Evolutionary conservation across 1,140 invertebrate species (phyloP).

Genomic region (Bathynomus jamesi): DNA sequence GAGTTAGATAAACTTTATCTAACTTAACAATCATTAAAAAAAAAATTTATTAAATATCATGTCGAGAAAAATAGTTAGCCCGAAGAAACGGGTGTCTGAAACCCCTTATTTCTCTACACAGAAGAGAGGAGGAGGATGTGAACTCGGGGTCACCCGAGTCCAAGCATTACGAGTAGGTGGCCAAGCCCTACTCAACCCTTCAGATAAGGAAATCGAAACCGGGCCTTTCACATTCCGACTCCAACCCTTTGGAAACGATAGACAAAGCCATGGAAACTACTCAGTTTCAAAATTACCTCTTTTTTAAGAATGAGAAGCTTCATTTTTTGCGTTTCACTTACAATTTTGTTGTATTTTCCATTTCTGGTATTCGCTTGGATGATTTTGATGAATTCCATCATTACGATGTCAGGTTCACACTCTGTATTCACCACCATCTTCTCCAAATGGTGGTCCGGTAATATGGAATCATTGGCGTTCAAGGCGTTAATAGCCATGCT

Average conservation of each 20-base stretch:
- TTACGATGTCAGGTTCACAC: constrained; percentile 65
- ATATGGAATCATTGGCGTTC: constrained; percentile 54
- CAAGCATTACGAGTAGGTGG: too few species aligned
- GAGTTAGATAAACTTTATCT: too few species aligned
- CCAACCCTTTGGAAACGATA: background rate
- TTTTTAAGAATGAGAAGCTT: too few species aligned
- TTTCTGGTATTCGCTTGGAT: constrained; percentile 47
- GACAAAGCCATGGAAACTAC: background rate
- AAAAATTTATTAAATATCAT: too few species aligned
- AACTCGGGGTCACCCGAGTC: background rate
- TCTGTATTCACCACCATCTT: constrained; percentile 57
- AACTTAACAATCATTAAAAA: too few species aligned
- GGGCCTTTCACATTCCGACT: background rate
- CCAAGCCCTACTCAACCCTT: background rate
- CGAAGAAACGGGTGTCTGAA: too few species aligned
- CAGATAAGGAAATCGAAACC: background rate
- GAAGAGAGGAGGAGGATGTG: background rate
- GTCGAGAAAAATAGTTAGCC: too few species aligned
- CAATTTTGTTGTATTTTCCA: constrained; percentile 45
- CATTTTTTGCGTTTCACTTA: too few species aligned
- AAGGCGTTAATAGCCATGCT: constrained; percentile 57
- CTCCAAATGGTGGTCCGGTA: constrained; percentile 55
- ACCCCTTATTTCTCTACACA: background rate
- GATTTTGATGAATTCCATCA: constrained; percentile 70
- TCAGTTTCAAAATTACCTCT: background rate